Evolutionary conservation across 2,113 vertebrate genomes (phyloP).

Genomic region (Riparia riparia): DNA sequence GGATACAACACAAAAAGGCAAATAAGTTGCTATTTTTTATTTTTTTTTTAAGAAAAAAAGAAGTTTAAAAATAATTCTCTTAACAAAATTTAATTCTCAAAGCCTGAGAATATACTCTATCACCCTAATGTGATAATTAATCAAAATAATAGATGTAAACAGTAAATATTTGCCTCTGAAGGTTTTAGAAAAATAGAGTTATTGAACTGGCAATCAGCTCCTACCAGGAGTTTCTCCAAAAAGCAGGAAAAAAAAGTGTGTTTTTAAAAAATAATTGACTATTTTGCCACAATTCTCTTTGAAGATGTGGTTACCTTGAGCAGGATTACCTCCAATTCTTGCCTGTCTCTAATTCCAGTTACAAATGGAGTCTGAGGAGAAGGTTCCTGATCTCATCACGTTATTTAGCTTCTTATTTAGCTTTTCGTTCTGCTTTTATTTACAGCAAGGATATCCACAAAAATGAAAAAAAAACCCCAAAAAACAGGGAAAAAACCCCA

Average conservation of each 20-base stretch:
- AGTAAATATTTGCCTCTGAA: neutral
- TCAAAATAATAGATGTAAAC: neutral
- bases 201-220: neutral
- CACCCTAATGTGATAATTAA: neutral
- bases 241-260: neutral
- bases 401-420: neutral
- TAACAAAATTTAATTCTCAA: neutral
- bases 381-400: neutral
- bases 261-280: neutral
- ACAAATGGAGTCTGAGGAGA: neutral
- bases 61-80: neutral
- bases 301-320: neutral
- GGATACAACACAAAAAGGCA: neutral
- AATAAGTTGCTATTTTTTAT: accelerated
- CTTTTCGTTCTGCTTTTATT: neutral
- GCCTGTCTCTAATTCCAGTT: neutral
- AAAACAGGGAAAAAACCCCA: neutral
- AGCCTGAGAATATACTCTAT: neutral
- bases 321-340: neutral
- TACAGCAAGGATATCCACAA: neutral
- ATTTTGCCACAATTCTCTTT: neutral
- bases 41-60: neutral
- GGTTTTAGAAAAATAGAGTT: neutral
- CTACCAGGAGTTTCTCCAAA: neutral
- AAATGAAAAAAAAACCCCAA: accelerated